These are phyloP conservation scores for Eristalinus aeneus DNA, from an alignment of 2,888 invertebrate genomes.

Conservation along the genomic window DNA sequence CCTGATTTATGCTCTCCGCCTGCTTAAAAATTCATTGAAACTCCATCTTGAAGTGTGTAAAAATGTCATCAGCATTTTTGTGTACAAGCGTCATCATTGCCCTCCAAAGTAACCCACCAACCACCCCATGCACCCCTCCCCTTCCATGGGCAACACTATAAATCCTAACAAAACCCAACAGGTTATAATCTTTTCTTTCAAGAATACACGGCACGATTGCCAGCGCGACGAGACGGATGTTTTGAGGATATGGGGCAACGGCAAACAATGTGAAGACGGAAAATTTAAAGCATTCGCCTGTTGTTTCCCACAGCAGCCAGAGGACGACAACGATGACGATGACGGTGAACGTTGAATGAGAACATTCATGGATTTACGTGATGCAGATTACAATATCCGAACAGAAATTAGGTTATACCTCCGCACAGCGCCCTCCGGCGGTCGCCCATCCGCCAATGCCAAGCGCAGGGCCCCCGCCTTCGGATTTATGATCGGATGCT, in stretches of 20 bases:
- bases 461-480: conserved; percentile 35
- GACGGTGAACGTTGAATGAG: background rate
- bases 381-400: conserved; percentile 73
- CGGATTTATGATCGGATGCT: conserved; percentile 64
- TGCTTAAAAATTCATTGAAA: conserved; percentile 68
- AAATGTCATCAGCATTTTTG: conserved; percentile 70
- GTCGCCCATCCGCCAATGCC: no score
- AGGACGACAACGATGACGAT: background rate
- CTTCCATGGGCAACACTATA: conserved; percentile 41
- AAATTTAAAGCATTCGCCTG: conserved; percentile 60
- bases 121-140: background rate
- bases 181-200: conserved; percentile 60
- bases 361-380: conserved; percentile 73
- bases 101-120: background rate
- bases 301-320: conserved; percentile 17
- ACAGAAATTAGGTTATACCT: conserved; percentile 72
- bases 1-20: conserved; percentile 64
- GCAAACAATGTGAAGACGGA: conserved; percentile 40
- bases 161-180: conserved; percentile 64
- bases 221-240: background rate
- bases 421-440: conserved; percentile 26
- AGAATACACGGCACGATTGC: background rate
- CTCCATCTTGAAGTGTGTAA: conserved; percentile 61
- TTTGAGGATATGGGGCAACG: background rate
- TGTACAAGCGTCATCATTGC: conserved; percentile 52